phyloP scores from a whole-genome alignment of 2,797 vertebrate species.

The Picus viridis region DNA sequence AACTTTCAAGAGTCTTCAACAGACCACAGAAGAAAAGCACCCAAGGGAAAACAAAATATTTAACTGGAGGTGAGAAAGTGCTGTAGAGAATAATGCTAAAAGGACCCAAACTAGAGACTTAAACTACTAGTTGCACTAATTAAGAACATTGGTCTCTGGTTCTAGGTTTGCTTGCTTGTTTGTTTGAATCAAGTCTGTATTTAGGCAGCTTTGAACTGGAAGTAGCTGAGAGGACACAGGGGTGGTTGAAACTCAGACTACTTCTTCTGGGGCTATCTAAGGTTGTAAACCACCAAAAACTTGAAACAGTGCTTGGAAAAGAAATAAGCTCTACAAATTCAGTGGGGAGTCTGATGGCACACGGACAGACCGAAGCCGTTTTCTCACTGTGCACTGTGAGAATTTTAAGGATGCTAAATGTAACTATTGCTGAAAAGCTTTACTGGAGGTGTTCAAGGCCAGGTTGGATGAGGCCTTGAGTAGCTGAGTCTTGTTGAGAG shows the following conservation, averaged over 20 bases:
- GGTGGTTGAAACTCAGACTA: not conserved
- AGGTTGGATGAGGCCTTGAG: no score
- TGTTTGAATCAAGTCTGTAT: not conserved
- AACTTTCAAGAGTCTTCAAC: not conserved
- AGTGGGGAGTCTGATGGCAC: not conserved
- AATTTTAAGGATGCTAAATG: not conserved
- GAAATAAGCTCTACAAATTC: not conserved
- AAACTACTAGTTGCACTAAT: not conserved
- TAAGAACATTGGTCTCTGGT: not conserved
- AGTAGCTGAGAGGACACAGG: not conserved
- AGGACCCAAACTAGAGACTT: not conserved
- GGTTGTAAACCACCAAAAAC: not conserved
- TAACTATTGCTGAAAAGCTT: not conserved
- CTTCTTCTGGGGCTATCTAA: not conserved
- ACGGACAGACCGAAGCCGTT: not conserved
- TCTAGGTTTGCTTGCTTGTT: no score
- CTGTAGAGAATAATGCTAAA: not conserved
- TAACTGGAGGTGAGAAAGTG: not conserved
- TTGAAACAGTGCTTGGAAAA: not conserved
- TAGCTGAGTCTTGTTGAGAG: no score
- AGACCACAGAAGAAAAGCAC: not conserved
- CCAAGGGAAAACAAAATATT: not conserved
- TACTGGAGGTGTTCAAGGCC: not conserved
- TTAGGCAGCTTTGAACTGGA: not conserved
- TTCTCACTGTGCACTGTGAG: not conserved